phyloP scores from a whole-genome alignment of 2,113 vertebrate species.

The Erythrolamprus reginae region DNA sequence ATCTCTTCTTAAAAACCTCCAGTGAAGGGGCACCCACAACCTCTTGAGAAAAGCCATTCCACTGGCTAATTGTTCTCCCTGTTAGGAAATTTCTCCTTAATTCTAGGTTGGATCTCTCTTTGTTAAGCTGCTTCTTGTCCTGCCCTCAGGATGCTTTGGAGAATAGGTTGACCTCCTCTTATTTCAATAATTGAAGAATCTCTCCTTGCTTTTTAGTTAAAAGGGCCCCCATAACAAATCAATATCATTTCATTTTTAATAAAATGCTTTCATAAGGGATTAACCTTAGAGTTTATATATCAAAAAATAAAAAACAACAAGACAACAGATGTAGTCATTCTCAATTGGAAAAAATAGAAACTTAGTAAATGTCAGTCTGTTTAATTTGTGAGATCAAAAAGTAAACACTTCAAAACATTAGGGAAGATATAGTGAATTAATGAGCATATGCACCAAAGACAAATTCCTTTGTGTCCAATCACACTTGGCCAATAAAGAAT shows the following conservation, averaged over 20 bases:
- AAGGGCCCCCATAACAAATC: not conserved
- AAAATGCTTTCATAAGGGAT: slow-evolving; percentile 45
- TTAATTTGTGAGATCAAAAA: slow-evolving; percentile 38
- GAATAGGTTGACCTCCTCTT: not conserved
- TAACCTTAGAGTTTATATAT: slow-evolving; percentile 38
- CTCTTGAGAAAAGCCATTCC: not conserved
- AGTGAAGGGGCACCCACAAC: not conserved
- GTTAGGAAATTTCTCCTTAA: not conserved
- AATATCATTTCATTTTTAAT: slow-evolving; percentile 13
- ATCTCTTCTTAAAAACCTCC: not conserved
- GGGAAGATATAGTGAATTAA: slow-evolving; percentile 11
- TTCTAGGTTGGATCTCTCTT: not conserved
- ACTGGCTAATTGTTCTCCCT: not conserved
- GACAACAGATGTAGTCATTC: slow-evolving; percentile 27
- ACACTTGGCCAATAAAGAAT: too few species aligned
- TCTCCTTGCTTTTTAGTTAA: not conserved
- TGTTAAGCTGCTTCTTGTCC: not conserved
- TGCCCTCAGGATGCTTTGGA: too few species aligned
- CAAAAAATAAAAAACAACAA: not conserved
- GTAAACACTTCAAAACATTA: slow-evolving; percentile 17
- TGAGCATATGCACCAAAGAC: too few species aligned
- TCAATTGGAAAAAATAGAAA: slow-evolving; percentile 23
- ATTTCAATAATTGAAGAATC: not conserved
- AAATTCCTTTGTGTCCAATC: too few species aligned
- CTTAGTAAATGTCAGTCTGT: slow-evolving; percentile 26